Conservation (phyloP, 2,888 invertebrate genomes). For the Mythimna impura region DNA sequence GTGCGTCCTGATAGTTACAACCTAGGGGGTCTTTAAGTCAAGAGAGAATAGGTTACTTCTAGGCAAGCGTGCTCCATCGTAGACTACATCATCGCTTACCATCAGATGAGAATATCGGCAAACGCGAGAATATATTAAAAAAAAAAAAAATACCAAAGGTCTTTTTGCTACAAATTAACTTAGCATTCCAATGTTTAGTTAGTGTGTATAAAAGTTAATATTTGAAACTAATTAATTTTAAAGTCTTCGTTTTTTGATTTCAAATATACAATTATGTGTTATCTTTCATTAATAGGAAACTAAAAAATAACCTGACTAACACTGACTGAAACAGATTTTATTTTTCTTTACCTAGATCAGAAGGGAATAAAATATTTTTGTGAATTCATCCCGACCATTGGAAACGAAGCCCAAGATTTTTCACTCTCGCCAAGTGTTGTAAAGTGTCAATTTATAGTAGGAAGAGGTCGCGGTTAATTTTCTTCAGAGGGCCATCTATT, state of each 20-base stretch:
- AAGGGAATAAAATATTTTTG: constrained; percentile 23
- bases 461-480: constrained; percentile 35
- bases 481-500: constrained; percentile 9
- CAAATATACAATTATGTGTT: too few species aligned
- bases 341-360: neutral
- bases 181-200: neutral
- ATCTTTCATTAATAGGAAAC: too few species aligned
- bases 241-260: too few species aligned
- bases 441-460: constrained; percentile 41
- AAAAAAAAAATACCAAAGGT: neutral
- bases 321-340: neutral
- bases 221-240: too few species aligned
- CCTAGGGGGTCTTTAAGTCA: too few species aligned
- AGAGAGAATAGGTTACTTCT: too few species aligned
- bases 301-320: neutral
- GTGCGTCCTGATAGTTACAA: too few species aligned
- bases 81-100: too few species aligned
- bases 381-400: constrained; percentile 10
- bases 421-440: constrained; percentile 43
- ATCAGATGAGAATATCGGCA: too few species aligned
- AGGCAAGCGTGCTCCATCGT: too few species aligned
- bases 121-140: too few species aligned
- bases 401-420: constrained; percentile 36
- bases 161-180: neutral
- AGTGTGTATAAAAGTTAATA: too few species aligned